Evolutionary conservation across 2,888 invertebrate species (phyloP), one percentile per base, ranked within the genome.

Genomic region (Ormyrus labotus): DNA sequence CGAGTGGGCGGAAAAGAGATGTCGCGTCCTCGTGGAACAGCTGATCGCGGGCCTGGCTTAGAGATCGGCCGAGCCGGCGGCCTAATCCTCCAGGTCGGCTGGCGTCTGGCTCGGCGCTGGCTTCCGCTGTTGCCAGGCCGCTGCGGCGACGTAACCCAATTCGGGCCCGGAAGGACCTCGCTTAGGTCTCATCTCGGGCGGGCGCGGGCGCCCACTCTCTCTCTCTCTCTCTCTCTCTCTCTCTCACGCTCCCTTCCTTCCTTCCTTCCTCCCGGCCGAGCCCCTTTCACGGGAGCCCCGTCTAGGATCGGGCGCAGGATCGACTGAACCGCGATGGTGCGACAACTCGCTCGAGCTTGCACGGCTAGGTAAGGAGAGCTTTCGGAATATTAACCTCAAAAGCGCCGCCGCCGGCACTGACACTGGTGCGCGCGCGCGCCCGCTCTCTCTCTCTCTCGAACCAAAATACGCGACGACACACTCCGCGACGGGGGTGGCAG

Each of bases 121-220:
- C 5, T 10, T 70, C 77, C 78, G 79, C 84, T 84, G 85, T 85
- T 83, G 84, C 85, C 85, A 84, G 83, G 84, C 83, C 81, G 82
- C 70, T 10, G 34, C 48, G 60, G 70, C 48, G 81, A 81, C 76
- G 85, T 84, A 84, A 83, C 83, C 84, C 84, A 83, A 83, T 84
- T 85, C 83, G 82, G 73, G 76, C 71, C 81, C 83, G 81, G 81
- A 68, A 70, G 81, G 78, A 78, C 68, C 81, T 74, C 78, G 78
- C 74, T 74, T 63, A 60, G 74, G 11, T 74, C 65, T 81, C 78
- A 81, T 81, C 74, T 70, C 76, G 69, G 48, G 4, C 76, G 69
- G 48, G 34, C 34, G 34, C 34, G 34, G 34, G 34, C 34, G 34
- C 34, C 34, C 34, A 34, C 34, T 19, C 19, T 19, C 19, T 19